A percentile compares a stretch with the other conserved stretches of the same genome.
Conservation (phyloP, 2,888 invertebrate species). For the Drosophila kokeensis region DNA sequence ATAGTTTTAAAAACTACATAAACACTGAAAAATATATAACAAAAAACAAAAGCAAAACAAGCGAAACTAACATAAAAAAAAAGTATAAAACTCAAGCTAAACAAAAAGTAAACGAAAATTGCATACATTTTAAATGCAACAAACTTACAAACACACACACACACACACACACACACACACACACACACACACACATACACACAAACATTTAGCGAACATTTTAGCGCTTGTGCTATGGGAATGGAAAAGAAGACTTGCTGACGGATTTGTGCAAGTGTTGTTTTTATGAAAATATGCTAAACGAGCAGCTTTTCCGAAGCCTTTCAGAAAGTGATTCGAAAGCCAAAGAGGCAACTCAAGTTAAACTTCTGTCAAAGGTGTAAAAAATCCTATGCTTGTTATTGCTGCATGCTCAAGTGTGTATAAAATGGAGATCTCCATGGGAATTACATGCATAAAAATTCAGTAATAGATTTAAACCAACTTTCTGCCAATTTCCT, state of each 20-base stretch:
- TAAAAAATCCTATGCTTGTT: background rate
- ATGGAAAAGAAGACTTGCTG: conserved; percentile 42
- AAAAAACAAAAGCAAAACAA: conserved; percentile 33
- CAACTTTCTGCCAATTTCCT: background rate
- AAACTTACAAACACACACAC: conserved; percentile 24
- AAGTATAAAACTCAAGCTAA: conserved; percentile 56
- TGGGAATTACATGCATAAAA: background rate
- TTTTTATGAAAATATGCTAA: conserved; percentile 34
- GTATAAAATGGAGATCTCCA: background rate
- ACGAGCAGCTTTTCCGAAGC: conserved; percentile 42
- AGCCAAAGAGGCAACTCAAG: conserved; percentile 3
- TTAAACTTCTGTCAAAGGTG: conserved; percentile 19
- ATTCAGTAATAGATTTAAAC: background rate
- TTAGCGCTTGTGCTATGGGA: conserved; percentile 43
- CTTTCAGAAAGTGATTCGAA: conserved; percentile 21
- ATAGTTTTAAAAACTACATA: conserved; percentile 73
- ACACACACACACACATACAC: conserved; percentile 12
- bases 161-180: conserved; percentile 13
- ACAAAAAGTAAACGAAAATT: conserved; percentile 52
- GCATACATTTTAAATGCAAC: conserved; percentile 63
- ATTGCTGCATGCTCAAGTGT: background rate
- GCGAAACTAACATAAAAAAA: conserved; percentile 51
- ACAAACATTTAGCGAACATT: conserved; percentile 39
- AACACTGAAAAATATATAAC: conserved; percentile 39
- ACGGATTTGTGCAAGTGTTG: conserved; percentile 38